Evolutionary conservation across 2,113 vertebrate species (phyloP), one percentile per base, ranked within the genome.

Genomic region (Oceanodroma tethys): DNA sequence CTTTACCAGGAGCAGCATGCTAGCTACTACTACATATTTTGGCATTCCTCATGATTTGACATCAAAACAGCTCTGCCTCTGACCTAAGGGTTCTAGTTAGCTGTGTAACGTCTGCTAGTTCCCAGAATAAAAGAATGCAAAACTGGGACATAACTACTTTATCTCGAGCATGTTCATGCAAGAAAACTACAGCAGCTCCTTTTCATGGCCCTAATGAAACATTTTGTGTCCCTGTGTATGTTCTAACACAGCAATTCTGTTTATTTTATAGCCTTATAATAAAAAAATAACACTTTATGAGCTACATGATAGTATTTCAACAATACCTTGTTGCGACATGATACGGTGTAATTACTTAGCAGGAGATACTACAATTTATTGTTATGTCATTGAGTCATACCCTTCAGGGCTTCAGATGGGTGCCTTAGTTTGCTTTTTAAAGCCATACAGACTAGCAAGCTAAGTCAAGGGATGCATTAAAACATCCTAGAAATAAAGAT

Each of bases 301-400:
- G 82, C 40, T 86, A 94, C 79, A 90, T 29, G 40, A 75, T 75
- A 87, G 83, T 72, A 96, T 93, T 96, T 96, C 91, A 95, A 94
- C 89, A 96, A 94, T 53, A 86, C 81, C 81, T 96, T 92, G 92
- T 93, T 94, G 89, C 96, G 83, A 95, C 94, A 96, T 83, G 84
- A 96, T 90, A 89, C 2, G 13, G 76, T 81, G 38, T 89, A 95
- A 97, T 93, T 88, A 85, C 83, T 95, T 86, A 95, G 87, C 50
- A 95, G 72, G 55, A 87, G 80, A 95, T 95, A 90, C 72, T 84
- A 91, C 83, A 70, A 70, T 86, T 93, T 78, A 92, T 94, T 97
- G 86, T 92, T 96, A 40, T 79, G 83, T 84, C 89, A 75, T 36
- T 90, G 93, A 93, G 66, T 95, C 95, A 95, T 70, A 93, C 40